Evolutionary conservation across 2,113 vertebrate genomes (phyloP).

Genomic region (Labeo catla): DNA sequence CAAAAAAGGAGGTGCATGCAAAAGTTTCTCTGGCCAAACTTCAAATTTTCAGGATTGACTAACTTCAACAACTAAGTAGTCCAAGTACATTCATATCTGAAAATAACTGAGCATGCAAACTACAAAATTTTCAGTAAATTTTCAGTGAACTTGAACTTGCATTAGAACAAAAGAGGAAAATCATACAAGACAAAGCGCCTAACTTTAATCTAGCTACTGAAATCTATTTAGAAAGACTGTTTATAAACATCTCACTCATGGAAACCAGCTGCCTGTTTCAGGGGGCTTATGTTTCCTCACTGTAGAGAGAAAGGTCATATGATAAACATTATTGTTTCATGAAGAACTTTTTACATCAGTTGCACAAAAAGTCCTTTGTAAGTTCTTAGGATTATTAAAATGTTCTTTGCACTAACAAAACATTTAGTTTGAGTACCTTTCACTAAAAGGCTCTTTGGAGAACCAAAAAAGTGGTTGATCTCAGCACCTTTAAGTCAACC

Average conservation of each 20-base stretch:
- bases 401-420: neutral
- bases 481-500: neutral
- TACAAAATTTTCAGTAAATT: neutral
- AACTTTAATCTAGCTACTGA: constrained; percentile 28
- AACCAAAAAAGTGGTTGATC: neutral
- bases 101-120: neutral
- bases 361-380: neutral
- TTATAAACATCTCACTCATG: constrained; percentile 64
- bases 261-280: constrained; percentile 61
- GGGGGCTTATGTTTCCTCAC: constrained; percentile 56
- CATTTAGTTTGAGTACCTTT: neutral
- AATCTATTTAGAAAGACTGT: constrained; percentile 59
- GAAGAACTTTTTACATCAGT: neutral
- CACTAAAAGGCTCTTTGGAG: neutral
- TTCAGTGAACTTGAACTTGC: neutral
- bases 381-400: neutral
- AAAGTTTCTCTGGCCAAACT: constrained; percentile 1
- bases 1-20: neutral
- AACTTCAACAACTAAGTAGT: neutral
- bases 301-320: constrained; percentile 54
- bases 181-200: neutral
- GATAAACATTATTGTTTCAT: constrained; percentile 50
- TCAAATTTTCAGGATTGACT: neutral
- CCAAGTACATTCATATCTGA: neutral
- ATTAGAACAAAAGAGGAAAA: neutral